phyloP scores from a whole-genome alignment of 1,140 invertebrate species.

The Phortica variegata region DNA sequence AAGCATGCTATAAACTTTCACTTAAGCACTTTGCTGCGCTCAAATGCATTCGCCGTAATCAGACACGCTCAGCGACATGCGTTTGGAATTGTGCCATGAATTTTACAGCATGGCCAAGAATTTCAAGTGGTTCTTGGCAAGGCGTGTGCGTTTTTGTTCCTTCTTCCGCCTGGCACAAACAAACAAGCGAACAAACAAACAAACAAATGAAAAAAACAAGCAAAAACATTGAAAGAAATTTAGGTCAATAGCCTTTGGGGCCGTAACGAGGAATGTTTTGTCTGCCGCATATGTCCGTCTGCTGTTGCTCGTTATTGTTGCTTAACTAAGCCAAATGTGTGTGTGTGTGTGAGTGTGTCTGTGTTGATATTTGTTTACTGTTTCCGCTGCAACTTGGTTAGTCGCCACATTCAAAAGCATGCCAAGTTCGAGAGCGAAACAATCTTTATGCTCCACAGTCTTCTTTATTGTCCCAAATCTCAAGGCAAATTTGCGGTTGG shows the following conservation, averaged over 20 bases:
- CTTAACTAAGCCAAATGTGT: no score
- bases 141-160: constrained; percentile 13
- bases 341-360: constrained; percentile 9
- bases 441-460: no score
- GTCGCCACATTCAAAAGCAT: no score
- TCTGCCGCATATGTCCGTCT: constrained; percentile 3
- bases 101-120: constrained; percentile 17
- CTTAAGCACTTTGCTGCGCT: constrained; percentile 25
- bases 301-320: constrained; percentile 26
- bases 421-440: no score
- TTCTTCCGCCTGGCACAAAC: no score
- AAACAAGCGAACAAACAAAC: no score
- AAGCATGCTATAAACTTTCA: constrained; percentile 40
- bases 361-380: constrained; percentile 11
- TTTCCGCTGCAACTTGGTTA: background rate
- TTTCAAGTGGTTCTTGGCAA: constrained; percentile 42
- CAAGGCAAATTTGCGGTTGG: no score
- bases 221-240: constrained; percentile 20
- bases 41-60: constrained; percentile 13
- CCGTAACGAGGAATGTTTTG: constrained; percentile 4
- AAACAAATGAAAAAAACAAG: no score
- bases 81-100: constrained; percentile 25
- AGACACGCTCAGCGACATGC: constrained; percentile 35
- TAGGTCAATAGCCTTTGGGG: constrained; percentile 34
- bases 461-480: no score